phyloP scores from a whole-genome alignment of 1,140 invertebrate genomes.

The Lasioglossum albipes region DNA sequence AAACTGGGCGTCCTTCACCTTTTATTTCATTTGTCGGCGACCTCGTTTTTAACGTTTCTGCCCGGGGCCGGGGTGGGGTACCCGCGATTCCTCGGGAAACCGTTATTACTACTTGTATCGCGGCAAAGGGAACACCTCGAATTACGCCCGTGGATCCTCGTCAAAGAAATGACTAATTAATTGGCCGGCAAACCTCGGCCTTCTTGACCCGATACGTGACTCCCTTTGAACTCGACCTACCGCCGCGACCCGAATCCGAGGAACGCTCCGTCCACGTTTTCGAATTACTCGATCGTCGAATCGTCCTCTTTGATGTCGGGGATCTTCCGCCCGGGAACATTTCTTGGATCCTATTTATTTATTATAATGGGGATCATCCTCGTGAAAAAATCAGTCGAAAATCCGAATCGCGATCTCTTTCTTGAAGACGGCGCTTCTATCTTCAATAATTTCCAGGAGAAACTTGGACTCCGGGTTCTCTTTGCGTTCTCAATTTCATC shows the following conservation, averaged over 20 bases:
- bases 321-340: too few species aligned
- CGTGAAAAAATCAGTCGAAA: too few species aligned
- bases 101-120: conserved; percentile 43
- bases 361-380: too few species aligned
- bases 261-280: conserved; percentile 10
- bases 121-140: conserved; percentile 28
- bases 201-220: conserved; percentile 29
- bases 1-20: not conserved
- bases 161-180: conserved; percentile 49
- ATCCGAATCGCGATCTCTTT: too few species aligned
- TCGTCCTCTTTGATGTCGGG: not conserved
- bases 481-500: too few species aligned
- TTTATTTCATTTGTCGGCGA: conserved; percentile 14
- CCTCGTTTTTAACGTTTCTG: conserved; percentile 8
- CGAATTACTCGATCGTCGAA: not conserved
- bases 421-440: too few species aligned
- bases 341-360: too few species aligned
- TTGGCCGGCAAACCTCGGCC: conserved; percentile 30
- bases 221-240: conserved; percentile 17
- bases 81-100: not conserved
- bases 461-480: too few species aligned
- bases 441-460: too few species aligned
- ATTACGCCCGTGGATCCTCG: conserved; percentile 21
- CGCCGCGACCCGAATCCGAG: conserved; percentile 1
- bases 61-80: not conserved